Evolutionary conservation across 2,888 invertebrate species (phyloP).

Genomic region (Cephus pulcher): DNA sequence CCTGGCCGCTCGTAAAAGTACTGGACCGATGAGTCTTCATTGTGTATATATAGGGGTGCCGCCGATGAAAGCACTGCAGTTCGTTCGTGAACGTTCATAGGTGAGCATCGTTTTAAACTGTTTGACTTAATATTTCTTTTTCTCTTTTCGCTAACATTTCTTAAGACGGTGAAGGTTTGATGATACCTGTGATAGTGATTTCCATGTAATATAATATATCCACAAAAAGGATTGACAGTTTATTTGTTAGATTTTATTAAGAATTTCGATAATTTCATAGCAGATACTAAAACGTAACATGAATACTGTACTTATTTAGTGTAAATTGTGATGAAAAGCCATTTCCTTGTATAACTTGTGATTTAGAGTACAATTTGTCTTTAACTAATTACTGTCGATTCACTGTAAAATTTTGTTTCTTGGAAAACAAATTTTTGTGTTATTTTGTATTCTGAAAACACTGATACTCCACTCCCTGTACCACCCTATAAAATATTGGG

Average conservation of each 20-base stretch:
- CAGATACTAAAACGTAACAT: neutral
- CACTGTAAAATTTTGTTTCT: neutral
- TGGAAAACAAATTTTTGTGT: neutral
- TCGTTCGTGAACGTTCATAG: constrained; percentile 57
- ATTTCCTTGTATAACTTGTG: neutral
- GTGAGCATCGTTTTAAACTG: constrained; percentile 44
- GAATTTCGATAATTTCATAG: constrained; percentile 4
- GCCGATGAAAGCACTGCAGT: constrained; percentile 54
- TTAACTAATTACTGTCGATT: neutral
- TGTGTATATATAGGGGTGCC: constrained; percentile 63
- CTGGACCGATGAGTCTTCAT: constrained; percentile 43
- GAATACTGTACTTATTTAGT: neutral
- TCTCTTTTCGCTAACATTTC: neutral
- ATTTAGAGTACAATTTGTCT: neutral
- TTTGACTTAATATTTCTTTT: constrained; percentile 13
- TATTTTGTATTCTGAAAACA: neutral
- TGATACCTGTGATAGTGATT: neutral
- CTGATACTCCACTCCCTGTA: neutral
- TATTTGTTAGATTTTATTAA: neutral
- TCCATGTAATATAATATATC: neutral
- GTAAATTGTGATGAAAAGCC: neutral
- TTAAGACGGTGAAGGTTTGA: neutral
- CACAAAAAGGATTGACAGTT: neutral
- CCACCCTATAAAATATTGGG: constrained; percentile 24
- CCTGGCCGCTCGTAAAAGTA: constrained; percentile 45